phyloP scores from a whole-genome alignment of 37 sponge, comb jelly and placozoan species.

The Chondrosia reniformis region DNA sequence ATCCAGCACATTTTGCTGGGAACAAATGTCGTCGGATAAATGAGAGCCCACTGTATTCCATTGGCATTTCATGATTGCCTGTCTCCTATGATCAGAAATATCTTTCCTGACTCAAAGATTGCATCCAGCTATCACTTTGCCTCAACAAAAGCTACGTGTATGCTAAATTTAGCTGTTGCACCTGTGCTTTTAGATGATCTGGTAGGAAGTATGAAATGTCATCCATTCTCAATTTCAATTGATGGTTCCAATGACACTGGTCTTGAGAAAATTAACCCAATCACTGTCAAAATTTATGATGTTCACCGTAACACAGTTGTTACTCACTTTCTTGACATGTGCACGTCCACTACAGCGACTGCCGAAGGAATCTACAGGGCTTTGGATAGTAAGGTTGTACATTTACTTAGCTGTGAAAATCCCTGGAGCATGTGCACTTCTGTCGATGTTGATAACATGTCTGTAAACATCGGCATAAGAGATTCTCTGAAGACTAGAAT shows the following conservation, averaged over 20 bases:
- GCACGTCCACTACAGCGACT: conserved; percentile 35
- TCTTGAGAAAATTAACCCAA: conserved; percentile 31
- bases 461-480: conserved; percentile 33
- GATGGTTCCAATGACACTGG: conserved; percentile 42
- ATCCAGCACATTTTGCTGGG: too few species aligned
- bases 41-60: conserved; percentile 29
- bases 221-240: conserved; percentile 23
- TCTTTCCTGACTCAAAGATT: conserved; percentile 34
- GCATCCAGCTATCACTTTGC: conserved; percentile 17
- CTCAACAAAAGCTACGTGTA: conserved; percentile 43
- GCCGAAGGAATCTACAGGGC: conserved; percentile 46
- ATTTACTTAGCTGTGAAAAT: conserved; percentile 17
- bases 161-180: conserved; percentile 41
- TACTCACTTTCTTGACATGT: conserved; percentile 44
- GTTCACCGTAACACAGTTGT: neutral
- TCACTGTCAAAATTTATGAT: conserved; percentile 36
- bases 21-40: conserved; percentile 28
- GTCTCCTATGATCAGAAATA: conserved; percentile 33
- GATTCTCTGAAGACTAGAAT: conserved; percentile 48
- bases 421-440: conserved; percentile 36
- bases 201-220: conserved; percentile 20
- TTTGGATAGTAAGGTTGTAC: conserved; percentile 35
- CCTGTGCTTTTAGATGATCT: conserved; percentile 9
- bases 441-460: conserved; percentile 32
- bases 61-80: conserved; percentile 33